These are phyloP conservation scores for Formica exsecta DNA, from an alignment of 1,140 invertebrate species.

Conservation along the genomic window DNA sequence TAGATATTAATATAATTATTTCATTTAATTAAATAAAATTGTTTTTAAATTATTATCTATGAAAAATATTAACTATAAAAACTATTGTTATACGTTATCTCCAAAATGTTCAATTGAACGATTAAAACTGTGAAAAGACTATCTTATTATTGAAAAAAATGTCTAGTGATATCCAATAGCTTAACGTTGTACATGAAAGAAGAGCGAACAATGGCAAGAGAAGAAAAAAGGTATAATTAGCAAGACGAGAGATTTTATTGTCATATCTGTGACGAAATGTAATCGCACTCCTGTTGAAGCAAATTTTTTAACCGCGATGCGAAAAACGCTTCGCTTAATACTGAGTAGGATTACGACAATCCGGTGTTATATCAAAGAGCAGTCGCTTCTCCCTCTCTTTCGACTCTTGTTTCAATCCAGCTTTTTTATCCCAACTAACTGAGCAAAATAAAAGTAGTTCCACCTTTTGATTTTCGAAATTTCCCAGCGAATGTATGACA, in stretches of 20 bases:
- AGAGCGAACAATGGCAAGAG: neutral
- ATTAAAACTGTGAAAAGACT: neutral
- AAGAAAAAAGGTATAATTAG: slow-evolving; percentile 63
- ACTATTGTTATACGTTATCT: neutral
- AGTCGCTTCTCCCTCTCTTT: slow-evolving; percentile 19
- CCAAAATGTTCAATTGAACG: neutral
- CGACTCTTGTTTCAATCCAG: neutral
- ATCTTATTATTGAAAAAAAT: neutral
- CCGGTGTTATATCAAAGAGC: slow-evolving; percentile 49
- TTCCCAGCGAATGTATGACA: neutral
- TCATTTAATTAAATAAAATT: neutral
- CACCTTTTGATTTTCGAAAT: slow-evolving; percentile 49
- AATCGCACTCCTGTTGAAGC: slow-evolving; percentile 44
- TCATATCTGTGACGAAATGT: slow-evolving; percentile 64
- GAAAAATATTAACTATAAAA: neutral
- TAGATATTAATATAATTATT: slow-evolving; percentile 8
- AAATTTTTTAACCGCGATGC: slow-evolving; percentile 51
- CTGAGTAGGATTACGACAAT: slow-evolving; percentile 43
- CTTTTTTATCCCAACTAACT: slow-evolving; percentile 21
- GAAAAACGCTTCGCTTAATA: slow-evolving; percentile 42
- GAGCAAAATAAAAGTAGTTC: slow-evolving; percentile 28
- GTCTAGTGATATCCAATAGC: slow-evolving; percentile 16
- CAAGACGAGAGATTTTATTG: slow-evolving; percentile 69
- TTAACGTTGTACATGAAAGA: slow-evolving; percentile 5
- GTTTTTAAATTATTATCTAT: neutral